Conservation (phyloP, 2,113 vertebrate genomes). For the Sitta europaea region DNA sequence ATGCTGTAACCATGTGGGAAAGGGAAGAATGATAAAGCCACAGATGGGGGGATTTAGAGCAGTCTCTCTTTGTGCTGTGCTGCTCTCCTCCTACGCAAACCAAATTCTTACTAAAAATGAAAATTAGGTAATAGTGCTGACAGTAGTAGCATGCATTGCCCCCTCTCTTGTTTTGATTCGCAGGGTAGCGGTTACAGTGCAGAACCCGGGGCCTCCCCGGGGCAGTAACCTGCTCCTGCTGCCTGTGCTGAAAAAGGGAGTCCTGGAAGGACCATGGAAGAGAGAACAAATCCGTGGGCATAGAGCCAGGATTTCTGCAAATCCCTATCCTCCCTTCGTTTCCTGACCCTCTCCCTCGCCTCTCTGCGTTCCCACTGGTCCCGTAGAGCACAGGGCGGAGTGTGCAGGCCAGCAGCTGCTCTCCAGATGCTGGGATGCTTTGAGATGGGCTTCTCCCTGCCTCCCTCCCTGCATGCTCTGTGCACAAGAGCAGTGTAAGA, state of each 20-base stretch:
- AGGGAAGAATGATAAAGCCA: conserved; percentile 39
- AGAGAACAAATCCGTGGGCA: conserved; percentile 23
- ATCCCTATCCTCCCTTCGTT: conserved; percentile 1
- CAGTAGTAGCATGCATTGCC: conserved; percentile 23
- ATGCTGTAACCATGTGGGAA: conserved; percentile 57
- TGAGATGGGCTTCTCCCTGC: not conserved
- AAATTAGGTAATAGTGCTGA: conserved; percentile 22
- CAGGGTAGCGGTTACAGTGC: not conserved
- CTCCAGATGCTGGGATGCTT: conserved; percentile 43
- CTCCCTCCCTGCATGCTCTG: not conserved
- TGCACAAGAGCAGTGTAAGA: not conserved
- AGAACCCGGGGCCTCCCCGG: not conserved
- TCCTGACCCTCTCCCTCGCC: conserved; percentile 43
- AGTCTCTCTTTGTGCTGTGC: conserved; percentile 25
- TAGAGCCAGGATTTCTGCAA: conserved; percentile 19
- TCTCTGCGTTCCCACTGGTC: conserved; percentile 20
- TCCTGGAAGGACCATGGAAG: conserved; percentile 9
- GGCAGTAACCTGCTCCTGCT: conserved; percentile 27
- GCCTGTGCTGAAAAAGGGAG: conserved; percentile 15
- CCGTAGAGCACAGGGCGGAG: not conserved
- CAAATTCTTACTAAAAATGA: conserved; percentile 58
- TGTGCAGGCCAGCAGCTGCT: not conserved
- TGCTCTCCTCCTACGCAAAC: conserved; percentile 41
- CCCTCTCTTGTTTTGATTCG: conserved; percentile 35
- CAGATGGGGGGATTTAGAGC: conserved; percentile 37